phyloP scores from a whole-genome alignment of 1,140 invertebrate genomes.

The Anadara kagoshimensis region DNA sequence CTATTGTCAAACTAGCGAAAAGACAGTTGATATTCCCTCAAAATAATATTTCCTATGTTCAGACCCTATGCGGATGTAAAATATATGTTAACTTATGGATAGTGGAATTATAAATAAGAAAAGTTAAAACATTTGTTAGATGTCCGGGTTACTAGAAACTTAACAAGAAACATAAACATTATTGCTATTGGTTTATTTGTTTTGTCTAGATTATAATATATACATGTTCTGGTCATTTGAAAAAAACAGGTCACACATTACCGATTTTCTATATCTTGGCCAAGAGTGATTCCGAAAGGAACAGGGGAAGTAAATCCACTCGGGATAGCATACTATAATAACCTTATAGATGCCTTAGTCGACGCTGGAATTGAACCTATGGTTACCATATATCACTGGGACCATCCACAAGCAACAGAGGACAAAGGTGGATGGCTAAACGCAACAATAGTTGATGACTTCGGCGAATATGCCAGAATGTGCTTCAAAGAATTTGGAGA shows the following conservation, averaged over 20 bases:
- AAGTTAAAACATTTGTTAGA: no score
- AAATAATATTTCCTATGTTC: no score
- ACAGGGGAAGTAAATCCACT: slow-evolving; percentile 31
- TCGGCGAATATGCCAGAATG: slow-evolving; percentile 72
- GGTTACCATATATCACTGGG: slow-evolving; percentile 77
- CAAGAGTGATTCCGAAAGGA: neutral
- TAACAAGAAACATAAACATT: no score
- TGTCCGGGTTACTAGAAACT: no score
- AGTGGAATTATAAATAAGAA: no score
- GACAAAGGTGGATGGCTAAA: slow-evolving; percentile 76
- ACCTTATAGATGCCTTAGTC: slow-evolving; percentile 59
- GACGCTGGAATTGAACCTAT: slow-evolving; percentile 54
- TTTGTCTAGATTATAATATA: no score
- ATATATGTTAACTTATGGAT: no score
- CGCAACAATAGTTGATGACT: slow-evolving; percentile 74
- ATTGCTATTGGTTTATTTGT: no score
- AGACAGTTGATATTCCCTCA: no score
- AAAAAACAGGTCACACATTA: neutral
- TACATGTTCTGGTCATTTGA: neutral
- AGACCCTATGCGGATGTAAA: no score
- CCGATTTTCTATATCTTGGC: slow-evolving; percentile 4
- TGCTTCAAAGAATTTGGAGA: slow-evolving; percentile 70
- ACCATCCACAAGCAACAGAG: slow-evolving; percentile 69
- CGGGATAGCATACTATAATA: slow-evolving; percentile 63
- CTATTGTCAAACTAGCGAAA: no score